phyloP scores from a whole-genome alignment of 2,113 vertebrate species.

The Notarius lentiginosus region DNA sequence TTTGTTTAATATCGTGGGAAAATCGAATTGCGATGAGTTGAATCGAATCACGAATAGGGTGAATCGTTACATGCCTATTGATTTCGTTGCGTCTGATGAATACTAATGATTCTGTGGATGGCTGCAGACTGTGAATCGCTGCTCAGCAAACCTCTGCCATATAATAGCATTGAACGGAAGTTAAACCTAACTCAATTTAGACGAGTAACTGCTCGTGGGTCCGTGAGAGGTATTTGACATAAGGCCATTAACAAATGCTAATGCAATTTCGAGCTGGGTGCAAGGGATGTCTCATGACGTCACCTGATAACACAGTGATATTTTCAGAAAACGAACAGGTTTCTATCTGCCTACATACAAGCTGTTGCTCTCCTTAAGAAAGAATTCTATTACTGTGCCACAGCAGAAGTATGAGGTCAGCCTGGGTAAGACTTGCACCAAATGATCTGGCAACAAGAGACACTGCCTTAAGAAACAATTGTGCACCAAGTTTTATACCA shows the following conservation, averaged over 20 bases:
- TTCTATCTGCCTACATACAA: background rate
- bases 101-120: background rate
- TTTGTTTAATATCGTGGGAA: no score
- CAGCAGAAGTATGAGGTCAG: slow-evolving; percentile 24
- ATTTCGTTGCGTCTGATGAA: slow-evolving; percentile 25
- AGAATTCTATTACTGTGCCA: background rate
- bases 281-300: background rate
- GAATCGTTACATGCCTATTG: no score
- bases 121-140: slow-evolving; percentile 8
- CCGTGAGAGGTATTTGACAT: background rate
- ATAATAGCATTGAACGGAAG: background rate
- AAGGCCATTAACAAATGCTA: background rate
- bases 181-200: background rate
- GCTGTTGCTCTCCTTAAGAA: background rate
- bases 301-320: background rate
- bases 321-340: slow-evolving; percentile 14
- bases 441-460: slow-evolving; percentile 17
- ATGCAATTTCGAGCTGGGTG: background rate
- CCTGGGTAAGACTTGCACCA: slow-evolving; percentile 27
- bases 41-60: no score
- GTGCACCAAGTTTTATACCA: slow-evolving; percentile 16
- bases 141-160: slow-evolving; percentile 5
- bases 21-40: no score
- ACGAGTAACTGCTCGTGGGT: background rate
- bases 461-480: background rate